phyloP scores from a whole-genome alignment of 2,888 invertebrate genomes.

The Macrophya alboannulata region DNA sequence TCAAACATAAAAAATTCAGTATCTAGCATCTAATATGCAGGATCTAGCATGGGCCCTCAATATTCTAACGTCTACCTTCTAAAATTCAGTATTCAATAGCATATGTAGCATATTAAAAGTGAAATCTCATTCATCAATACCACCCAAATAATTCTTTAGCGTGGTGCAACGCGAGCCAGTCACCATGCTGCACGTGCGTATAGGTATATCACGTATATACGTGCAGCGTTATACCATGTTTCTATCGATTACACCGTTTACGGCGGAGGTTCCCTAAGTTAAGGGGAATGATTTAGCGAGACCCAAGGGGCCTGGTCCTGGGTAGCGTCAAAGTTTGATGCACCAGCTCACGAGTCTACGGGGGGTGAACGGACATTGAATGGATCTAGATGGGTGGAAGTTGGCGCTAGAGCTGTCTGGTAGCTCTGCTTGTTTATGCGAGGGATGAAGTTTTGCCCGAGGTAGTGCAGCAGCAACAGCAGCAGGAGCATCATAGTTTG shows the following conservation, averaged over 20 bases:
- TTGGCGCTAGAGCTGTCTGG: neutral
- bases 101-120: neutral
- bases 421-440: constrained; percentile 20
- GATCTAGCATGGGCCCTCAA: neutral
- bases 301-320: constrained; percentile 18
- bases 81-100: neutral
- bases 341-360: constrained; percentile 29
- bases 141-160: neutral
- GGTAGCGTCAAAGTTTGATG: constrained; percentile 40
- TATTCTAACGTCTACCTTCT: neutral
- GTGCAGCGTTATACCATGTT: neutral
- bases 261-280: neutral
- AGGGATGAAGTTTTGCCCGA: neutral
- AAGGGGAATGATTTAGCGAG: constrained; percentile 41
- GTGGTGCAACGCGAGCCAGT: neutral
- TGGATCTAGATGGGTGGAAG: neutral
- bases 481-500: no score
- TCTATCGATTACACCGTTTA: constrained; percentile 48
- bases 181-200: neutral
- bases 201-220: neutral
- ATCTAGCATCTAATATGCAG: neutral
- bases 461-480: constrained; percentile 6
- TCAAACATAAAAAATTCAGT: neutral
- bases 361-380: constrained; percentile 40
- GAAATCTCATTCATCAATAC: neutral